A percentile compares a stretch with the other conserved stretches of the same genome.
Evolutionary conservation across 2,113 vertebrate species (phyloP).

Genomic region (Cyprinodon brontotheroides): DNA sequence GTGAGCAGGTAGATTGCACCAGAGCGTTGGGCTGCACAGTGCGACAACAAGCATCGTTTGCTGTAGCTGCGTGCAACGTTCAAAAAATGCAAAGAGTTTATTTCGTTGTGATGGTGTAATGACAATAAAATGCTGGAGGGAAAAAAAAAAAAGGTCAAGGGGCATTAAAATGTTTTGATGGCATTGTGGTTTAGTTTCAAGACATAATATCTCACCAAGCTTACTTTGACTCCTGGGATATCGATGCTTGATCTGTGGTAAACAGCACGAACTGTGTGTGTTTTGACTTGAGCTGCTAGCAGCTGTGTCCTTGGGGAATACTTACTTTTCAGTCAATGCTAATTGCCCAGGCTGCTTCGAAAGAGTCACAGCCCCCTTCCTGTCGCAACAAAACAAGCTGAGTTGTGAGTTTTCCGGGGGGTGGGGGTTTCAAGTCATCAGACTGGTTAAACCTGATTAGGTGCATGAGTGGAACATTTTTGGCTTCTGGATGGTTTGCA

Average conservation of each 20-base stretch:
- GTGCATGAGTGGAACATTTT: neutral
- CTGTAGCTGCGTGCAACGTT: too few relatives aligned
- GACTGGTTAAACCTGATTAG: conserved; percentile 25
- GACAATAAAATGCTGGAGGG: too few relatives aligned
- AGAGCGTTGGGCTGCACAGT: too few relatives aligned
- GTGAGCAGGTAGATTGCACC: too few relatives aligned
- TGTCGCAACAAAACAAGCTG: conserved; percentile 39
- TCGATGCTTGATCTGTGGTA: conserved; percentile 15
- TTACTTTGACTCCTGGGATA: conserved; percentile 6
- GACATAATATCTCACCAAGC: neutral
- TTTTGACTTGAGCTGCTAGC: conserved; percentile 42
- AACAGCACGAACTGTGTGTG: conserved; percentile 32
- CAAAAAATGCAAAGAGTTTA: too few relatives aligned
- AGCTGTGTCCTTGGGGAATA: conserved; percentile 55
- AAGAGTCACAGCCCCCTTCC: conserved; percentile 39
- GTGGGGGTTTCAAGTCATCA: conserved; percentile 21
- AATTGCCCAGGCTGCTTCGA: conserved; percentile 49
- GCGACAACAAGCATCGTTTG: too few relatives aligned
- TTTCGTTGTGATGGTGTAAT: too few relatives aligned
- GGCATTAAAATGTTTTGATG: neutral
- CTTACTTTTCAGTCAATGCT: conserved; percentile 52
- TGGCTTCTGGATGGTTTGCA: neutral
- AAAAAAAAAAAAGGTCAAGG: neutral
- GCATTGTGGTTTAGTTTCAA: neutral
- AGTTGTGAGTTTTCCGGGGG: conserved; percentile 22